A percentile compares a stretch with the other conserved stretches of the same genome.
Evolutionary conservation across 2,113 vertebrate species (phyloP).

Genomic region (Cnemophilus loriae): DNA sequence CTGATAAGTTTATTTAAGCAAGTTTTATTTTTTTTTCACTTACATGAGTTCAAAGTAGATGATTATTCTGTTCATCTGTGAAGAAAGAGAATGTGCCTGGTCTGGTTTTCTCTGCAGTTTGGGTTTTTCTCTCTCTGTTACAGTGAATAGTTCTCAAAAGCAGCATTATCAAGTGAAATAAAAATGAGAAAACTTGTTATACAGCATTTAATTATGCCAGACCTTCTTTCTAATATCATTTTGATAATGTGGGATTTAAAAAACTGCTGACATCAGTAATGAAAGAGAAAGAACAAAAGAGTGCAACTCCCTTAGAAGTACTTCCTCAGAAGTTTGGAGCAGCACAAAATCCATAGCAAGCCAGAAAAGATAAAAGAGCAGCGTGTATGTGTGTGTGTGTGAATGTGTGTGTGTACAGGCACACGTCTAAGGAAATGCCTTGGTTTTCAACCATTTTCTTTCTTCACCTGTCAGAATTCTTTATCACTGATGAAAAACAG

Average conservation of each 20-base stretch:
- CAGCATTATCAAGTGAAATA: background rate
- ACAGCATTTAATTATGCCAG: background rate
- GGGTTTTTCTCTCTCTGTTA: background rate
- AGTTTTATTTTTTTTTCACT: background rate
- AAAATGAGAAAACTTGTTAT: background rate
- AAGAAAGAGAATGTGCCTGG: background rate
- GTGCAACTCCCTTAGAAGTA: background rate
- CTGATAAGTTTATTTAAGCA: background rate
- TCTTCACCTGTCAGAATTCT: background rate
- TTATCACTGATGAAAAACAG: background rate
- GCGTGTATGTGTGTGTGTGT: rapidly evolving
- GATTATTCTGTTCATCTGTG: background rate
- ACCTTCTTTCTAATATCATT: background rate
- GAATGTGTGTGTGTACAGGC: no score
- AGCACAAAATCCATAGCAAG: background rate
- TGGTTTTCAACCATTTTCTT: background rate
- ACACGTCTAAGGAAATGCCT: background rate
- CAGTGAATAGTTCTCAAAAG: background rate
- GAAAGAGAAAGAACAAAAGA: background rate
- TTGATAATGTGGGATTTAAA: background rate
- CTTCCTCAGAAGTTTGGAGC: background rate
- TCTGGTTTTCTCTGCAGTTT: background rate
- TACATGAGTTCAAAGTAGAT: background rate
- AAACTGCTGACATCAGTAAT: background rate
- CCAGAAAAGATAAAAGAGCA: background rate